Evolutionary conservation across 2,797 vertebrate genomes (phyloP).

Genomic region (Cetoscarus ocellatus): DNA sequence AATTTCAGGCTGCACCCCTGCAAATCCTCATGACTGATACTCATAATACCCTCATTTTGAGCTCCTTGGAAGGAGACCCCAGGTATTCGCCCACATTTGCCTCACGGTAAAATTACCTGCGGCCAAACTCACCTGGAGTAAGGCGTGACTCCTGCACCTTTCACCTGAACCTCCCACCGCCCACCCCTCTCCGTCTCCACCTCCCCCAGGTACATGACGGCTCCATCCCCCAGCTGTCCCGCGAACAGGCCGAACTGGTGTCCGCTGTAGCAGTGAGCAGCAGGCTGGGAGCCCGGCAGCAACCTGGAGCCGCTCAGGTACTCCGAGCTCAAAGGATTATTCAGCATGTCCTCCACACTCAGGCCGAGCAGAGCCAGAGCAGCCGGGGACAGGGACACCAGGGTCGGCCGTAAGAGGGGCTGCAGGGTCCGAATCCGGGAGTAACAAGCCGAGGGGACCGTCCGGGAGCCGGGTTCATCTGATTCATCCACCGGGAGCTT

Average conservation of each 20-base stretch:
- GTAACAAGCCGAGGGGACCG: slow-evolving; percentile 86
- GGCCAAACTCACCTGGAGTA: slow-evolving; percentile 85
- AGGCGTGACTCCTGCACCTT: slow-evolving; percentile 90
- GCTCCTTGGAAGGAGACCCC: no score
- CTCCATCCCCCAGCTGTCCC: slow-evolving; percentile 92
- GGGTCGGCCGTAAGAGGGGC: slow-evolving; percentile 78
- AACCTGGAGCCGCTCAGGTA: slow-evolving; percentile 88
- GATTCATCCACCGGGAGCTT: slow-evolving; percentile 84
- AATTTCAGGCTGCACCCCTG: no score
- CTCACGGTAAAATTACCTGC: no score
- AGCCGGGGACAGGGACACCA: slow-evolving; percentile 83
- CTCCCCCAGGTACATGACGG: slow-evolving; percentile 91
- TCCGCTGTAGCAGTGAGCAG: slow-evolving; percentile 92
- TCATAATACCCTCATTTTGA: no score
- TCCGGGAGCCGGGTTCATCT: slow-evolving; percentile 71
- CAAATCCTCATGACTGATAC: no score
- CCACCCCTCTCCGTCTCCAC: slow-evolving; percentile 64
- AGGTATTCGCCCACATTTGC: no score
- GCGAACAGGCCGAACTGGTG: slow-evolving; percentile 93
- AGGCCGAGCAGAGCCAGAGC: slow-evolving; percentile 86
- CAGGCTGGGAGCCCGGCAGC: slow-evolving; percentile 85
- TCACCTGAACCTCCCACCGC: slow-evolving; percentile 91
- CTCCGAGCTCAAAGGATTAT: slow-evolving; percentile 46
- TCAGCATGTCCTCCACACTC: slow-evolving; percentile 50
- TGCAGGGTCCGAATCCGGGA: slow-evolving; percentile 76